Base-by-base conservation (phyloP, 1,140 invertebrate species). In the Microplitis demolitor region DNA sequence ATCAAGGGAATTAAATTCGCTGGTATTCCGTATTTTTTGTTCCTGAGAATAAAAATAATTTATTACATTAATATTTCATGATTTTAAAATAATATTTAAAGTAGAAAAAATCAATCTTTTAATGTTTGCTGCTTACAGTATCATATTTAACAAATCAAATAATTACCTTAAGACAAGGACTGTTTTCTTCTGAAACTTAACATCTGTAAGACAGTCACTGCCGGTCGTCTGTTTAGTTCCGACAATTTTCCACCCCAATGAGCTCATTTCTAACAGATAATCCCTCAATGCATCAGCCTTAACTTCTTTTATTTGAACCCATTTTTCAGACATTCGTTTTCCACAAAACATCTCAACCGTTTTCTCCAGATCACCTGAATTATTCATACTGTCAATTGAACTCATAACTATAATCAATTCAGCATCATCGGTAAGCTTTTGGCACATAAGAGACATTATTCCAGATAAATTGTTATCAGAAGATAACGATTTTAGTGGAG, bases 21-120 rank as follows among this genome's bases (percentile, higher is more conserved):
- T n/a, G 97, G 95, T 74, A 99, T 93, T 3, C 97, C 97, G 85
- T 94, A 91, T 84, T 96, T 97, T 87, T 99, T 97, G 87, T 98
- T 95, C 4, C 96, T 97, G 80, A 58, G n/a, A n/a, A n/a, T n/a
- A 90, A 88, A 37, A 14, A 74, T 13, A 72, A 79, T 73, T 72
- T 51, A 74, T 74, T 14, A 63, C 37, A 50, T 4, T 71, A 71
- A 75, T 69, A 54, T 63, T 69, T 68, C 60, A 54, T 54, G 51
- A 51, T 74, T 71, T n/a, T n/a, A n/a, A n/a, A n/a, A n/a, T 60
- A 37, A 37, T 54, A 64, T 58, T 9, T 14, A 53, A 13, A 53
- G 4, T 53, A 13, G 11, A 53, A 4, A 37, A 4, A 73, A 50
- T 37, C n/a, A n/a, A n/a, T n/a, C n/a, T n/a, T n/a, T n/a, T n/a